Percentiles rank a stretch among this genome's conserved stretches.
Conservation (phyloP, 2,113 vertebrate species). For the Scolopax mira region DNA sequence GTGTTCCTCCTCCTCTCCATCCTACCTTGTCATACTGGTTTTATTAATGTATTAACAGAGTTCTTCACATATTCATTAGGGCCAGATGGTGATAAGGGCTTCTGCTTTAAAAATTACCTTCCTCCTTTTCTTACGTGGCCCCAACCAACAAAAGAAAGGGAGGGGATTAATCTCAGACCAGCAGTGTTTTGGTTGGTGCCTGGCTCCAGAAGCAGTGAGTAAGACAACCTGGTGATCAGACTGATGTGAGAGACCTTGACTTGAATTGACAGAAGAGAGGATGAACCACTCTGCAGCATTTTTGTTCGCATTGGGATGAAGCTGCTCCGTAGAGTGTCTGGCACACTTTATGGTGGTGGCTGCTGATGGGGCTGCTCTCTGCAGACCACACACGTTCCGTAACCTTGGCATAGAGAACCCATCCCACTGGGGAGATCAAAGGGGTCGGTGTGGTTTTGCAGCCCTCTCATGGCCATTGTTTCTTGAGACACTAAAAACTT, state of each 20-base stretch:
- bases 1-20: neutral
- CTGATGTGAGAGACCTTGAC: neutral
- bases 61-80: neutral
- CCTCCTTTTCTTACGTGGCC: neutral
- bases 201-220: neutral
- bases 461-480: neutral
- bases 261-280: neutral
- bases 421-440: too few relatives aligned
- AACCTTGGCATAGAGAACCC: neutral
- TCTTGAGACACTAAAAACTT: neutral
- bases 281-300: neutral
- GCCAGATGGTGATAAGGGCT: conserved; percentile 32
- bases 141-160: neutral
- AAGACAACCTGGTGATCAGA: neutral
- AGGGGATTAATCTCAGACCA: neutral
- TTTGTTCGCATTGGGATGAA: accelerated
- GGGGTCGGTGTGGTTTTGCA: neutral
- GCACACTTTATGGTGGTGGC: neutral
- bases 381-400: accelerated
- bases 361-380: neutral
- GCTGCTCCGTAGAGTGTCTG: neutral
- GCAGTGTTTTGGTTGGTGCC: neutral
- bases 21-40: neutral
- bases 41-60: conserved; percentile 36
- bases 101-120: conserved; percentile 10